Evolutionary conservation across 92 coral and sea anemone genomes (phyloP).

Genomic region (Nematostella vectensis): DNA sequence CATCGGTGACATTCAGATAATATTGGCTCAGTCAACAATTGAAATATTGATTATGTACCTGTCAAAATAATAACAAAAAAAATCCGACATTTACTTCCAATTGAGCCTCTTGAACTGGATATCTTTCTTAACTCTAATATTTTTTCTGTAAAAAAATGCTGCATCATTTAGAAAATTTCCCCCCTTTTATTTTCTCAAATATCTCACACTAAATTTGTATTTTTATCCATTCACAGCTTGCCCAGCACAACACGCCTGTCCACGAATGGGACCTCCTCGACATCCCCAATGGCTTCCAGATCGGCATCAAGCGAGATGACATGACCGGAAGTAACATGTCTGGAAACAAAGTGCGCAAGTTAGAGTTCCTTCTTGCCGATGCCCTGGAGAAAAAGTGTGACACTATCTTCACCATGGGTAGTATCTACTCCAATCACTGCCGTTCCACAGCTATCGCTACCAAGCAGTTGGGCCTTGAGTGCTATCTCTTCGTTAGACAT

Average conservation of each 20-base stretch:
- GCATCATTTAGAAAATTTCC: too few relatives aligned
- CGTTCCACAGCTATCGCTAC: slow-evolving; percentile 76
- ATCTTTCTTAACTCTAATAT: too few relatives aligned
- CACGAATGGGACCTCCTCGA: slow-evolving; percentile 32
- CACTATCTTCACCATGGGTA: slow-evolving; percentile 68
- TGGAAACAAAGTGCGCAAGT: slow-evolving; percentile 66
- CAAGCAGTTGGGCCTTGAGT: slow-evolving; percentile 61
- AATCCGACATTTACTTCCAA: too few relatives aligned
- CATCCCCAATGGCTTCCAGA: slow-evolving; percentile 30
- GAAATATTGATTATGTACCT: too few relatives aligned
- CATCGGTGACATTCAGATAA: too few relatives aligned
- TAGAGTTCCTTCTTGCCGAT: slow-evolving; percentile 72
- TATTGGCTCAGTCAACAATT: too few relatives aligned
- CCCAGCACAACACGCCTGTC: slow-evolving; percentile 31
- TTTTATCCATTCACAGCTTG: too few relatives aligned
- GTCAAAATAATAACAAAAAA: too few relatives aligned
- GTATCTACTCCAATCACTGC: slow-evolving; percentile 78
- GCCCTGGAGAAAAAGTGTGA: slow-evolving; percentile 64
- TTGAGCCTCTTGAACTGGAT: too few relatives aligned
- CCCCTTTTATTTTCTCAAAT: not conserved
- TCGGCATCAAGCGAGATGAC: slow-evolving; percentile 53
- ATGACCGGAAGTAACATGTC: slow-evolving; percentile 42
- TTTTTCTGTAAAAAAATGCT: not conserved
- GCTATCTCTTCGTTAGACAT: slow-evolving; percentile 58
- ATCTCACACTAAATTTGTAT: slow-evolving; percentile 1